Base-by-base conservation (phyloP, 2,888 invertebrate species). In the Caenorhabditis becei region DNA sequence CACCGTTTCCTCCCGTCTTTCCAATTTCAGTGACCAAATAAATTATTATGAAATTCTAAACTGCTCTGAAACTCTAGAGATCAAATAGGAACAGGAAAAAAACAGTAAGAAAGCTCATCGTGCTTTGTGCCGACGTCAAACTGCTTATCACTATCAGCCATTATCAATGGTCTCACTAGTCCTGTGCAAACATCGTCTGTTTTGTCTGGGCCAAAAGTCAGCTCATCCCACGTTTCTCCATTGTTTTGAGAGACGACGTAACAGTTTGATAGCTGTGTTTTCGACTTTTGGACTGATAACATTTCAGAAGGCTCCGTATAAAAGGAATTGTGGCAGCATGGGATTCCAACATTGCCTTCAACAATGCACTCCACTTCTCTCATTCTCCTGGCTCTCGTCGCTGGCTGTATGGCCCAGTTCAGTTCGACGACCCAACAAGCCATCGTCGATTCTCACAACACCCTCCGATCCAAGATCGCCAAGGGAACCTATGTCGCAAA, bases 11-110 rank as follows among this genome's bases (percentile, higher is more conserved):
- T 61, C 37, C 14, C 28, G 37, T 37, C 37, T 70, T 61, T 58
- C 11, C 37, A 26, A 11, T 26, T 10, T 47, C 63, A 54, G 63
- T 72, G 72, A 72, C 63, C 72, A 72, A 63, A 72, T 56, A 49
- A 11, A 5, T 62, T 14, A 35, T 37, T 24, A 5, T 47, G 3
- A n/a, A 2, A 10, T 20, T 47, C 18, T 11, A 11, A 11, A 3
- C 3, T 16, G 16, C 10, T 14, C 14, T 3, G 16, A 41, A 14
- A 14, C 41, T 10, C 7, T 8, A 8, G 35, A 35, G 10, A 35
- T 5, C 35, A 35, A 10, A 35, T 8, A 35, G 10, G 35, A 35
- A 32, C 3, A 11, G 41, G 14, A 41, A 41, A 11, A 5, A 16
- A 41, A 41, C 16, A 16, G 41, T 41, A 3, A 16, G 41, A 41